Base-by-base conservation (phyloP, 2,888 invertebrate genomes). In the Catocala sponsa region DNA sequence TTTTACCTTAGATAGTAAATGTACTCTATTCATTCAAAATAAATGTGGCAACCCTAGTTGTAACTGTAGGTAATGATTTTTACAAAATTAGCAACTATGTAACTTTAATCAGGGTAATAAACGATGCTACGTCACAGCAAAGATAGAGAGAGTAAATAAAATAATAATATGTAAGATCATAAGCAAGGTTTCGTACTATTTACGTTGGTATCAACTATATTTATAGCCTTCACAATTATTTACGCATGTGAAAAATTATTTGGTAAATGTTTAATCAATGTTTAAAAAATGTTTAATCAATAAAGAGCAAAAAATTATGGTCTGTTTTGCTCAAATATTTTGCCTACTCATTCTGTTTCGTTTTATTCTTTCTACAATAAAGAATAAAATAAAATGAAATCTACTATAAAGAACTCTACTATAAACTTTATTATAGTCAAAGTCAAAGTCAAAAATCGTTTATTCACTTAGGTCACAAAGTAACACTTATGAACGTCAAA, bases 101-200 rank as follows among this genome's bases (percentile, higher is more conserved):
- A 32, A 44, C 66, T 58, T 62, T 82, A 82, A 85, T 82, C 83
- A 76, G 70, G 65, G 84, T 68, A 78, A 84, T 91, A 91, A 90
- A 77, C 82, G 81, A 82, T 78, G 80, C 81, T 82, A 80, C 80
- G 84, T 84, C 84, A 84, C 67, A 64, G 63, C 65, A 57, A 64
- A 81, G 84, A 86, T 82, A 84, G 32, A 72, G 55, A 66, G 61
- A 62, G 72, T 68, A 89, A 86, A 87, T 76, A 85, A 15, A 68
- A 65, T 65, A 64, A 65, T 67, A 69, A 58, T 56, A 67, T 38
- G 35, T 54, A 55, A 72, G 75, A 78, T 74, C 73, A 72, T 74
- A 75, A 74, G 72, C 78, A 72, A 83, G 82, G 79, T 79, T 79
- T 77, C 59, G 49, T 57, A 61, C 32, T 85, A 75, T 82, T 84